These are phyloP conservation scores for Napeogenes inachia DNA, from an alignment of 2,888 invertebrate genomes.

Conservation along the genomic window DNA sequence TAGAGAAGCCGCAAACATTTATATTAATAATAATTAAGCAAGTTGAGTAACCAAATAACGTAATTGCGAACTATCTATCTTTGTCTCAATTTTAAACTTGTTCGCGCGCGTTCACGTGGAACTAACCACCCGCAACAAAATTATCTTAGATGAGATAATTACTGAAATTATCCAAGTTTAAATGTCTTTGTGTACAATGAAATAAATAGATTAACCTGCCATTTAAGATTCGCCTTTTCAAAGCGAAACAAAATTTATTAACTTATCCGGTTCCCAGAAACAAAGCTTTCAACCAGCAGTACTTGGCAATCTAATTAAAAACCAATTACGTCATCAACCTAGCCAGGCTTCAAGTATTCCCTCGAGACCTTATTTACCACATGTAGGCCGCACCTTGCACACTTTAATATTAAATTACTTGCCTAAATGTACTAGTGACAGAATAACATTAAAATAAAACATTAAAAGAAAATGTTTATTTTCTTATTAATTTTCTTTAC, in stretches of 20 bases:
- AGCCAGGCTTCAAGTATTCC: slow-evolving; percentile 26
- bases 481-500: too few relatives aligned
- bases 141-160: slow-evolving; percentile 21
- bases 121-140: slow-evolving; percentile 15
- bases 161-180: slow-evolving; percentile 17
- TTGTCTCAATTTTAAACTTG: slow-evolving; percentile 13
- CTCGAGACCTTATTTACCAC: slow-evolving; percentile 45
- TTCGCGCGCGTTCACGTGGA: background rate
- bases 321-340: slow-evolving; percentile 34
- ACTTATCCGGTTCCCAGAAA: too few relatives aligned
- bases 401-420: slow-evolving; percentile 52
- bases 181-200: slow-evolving; percentile 4
- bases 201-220: too few relatives aligned
- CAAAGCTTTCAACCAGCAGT: too few relatives aligned
- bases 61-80: background rate
- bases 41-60: background rate
- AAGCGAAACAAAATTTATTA: too few relatives aligned
- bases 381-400: slow-evolving; percentile 39
- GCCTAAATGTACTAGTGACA: slow-evolving; percentile 6
- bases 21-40: too few relatives aligned
- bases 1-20: too few relatives aligned
- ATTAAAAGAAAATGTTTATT: too few relatives aligned
- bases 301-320: slow-evolving; percentile 34
- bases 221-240: too few relatives aligned
- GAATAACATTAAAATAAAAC: too few relatives aligned